Percentiles rank a stretch among this genome's conserved stretches.
These are phyloP conservation scores for Ammodytes dubius DNA, from an alignment of 2,113 vertebrate species.

Conservation along the genomic window DNA sequence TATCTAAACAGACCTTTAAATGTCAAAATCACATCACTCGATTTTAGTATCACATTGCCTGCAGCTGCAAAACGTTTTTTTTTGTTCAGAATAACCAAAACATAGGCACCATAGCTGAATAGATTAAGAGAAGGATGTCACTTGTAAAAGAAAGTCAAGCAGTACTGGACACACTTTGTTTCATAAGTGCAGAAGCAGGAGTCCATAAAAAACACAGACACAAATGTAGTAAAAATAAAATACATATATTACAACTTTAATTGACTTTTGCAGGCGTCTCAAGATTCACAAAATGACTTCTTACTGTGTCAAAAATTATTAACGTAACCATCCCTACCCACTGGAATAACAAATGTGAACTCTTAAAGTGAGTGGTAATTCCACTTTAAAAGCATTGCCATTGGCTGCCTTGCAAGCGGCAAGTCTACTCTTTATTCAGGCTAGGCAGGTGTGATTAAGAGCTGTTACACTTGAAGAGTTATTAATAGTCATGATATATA, in stretches of 20 bases:
- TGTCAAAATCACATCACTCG: neutral
- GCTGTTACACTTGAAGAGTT: conserved; percentile 46
- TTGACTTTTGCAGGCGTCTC: neutral
- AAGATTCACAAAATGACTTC: conserved; percentile 7
- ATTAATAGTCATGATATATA: conserved; percentile 70
- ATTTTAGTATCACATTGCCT: neutral
- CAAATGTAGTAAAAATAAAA: neutral
- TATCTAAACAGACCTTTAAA: neutral
- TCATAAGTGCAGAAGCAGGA: neutral
- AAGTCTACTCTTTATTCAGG: conserved; percentile 48
- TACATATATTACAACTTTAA: conserved; percentile 1
- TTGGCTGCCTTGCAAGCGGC: conserved; percentile 25
- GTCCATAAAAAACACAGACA: neutral
- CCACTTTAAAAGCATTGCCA: conserved; percentile 38
- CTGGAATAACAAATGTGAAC: conserved; percentile 31
- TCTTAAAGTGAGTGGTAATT: conserved; percentile 37
- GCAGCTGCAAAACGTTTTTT: neutral
- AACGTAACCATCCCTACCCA: neutral
- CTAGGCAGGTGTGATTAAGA: conserved; percentile 60
- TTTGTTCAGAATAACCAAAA: neutral
- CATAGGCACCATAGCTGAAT: neutral
- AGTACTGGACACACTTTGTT: neutral
- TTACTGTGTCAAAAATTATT: conserved; percentile 20
- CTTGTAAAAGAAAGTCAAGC: neutral
- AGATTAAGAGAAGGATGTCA: neutral